Evolutionary conservation across 1,140 invertebrate species (phyloP).

Genomic region (Drosophila murphyi): DNA sequence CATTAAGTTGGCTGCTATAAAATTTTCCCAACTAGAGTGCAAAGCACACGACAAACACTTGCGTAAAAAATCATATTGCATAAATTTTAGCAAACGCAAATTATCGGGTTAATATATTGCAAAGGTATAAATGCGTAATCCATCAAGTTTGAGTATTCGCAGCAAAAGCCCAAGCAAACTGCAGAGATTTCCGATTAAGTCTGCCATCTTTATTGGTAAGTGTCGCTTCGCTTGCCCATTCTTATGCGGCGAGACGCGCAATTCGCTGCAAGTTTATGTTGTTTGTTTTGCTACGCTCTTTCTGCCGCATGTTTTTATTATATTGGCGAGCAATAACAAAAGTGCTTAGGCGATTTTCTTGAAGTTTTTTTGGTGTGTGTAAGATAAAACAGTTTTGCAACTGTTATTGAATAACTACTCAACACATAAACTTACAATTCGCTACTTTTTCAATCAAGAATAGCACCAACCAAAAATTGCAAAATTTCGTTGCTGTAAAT

Average conservation of each 20-base stretch:
- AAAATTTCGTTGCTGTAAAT: not conserved
- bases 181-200: conserved; percentile 17
- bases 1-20: conserved; percentile 32
- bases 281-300: conserved; percentile 45
- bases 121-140: conserved; percentile 16
- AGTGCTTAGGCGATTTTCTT: not conserved
- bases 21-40: conserved; percentile 10
- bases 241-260: not conserved
- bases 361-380: not conserved
- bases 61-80: not conserved
- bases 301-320: conserved; percentile 7
- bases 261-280: conserved; percentile 20
- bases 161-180: conserved; percentile 3
- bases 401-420: too few species aligned
- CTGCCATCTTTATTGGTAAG: conserved; percentile 33
- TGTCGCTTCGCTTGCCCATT: conserved; percentile 1
- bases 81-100: not conserved
- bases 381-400: too few species aligned
- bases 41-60: not conserved
- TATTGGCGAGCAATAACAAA: not conserved
- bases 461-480: too few species aligned
- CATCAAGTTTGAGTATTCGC: conserved; percentile 1
- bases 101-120: not conserved
- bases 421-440: too few species aligned
- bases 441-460: too few species aligned